Evolutionary conservation across 2,113 vertebrate species (phyloP).

Genomic region (Tetrax tetrax): DNA sequence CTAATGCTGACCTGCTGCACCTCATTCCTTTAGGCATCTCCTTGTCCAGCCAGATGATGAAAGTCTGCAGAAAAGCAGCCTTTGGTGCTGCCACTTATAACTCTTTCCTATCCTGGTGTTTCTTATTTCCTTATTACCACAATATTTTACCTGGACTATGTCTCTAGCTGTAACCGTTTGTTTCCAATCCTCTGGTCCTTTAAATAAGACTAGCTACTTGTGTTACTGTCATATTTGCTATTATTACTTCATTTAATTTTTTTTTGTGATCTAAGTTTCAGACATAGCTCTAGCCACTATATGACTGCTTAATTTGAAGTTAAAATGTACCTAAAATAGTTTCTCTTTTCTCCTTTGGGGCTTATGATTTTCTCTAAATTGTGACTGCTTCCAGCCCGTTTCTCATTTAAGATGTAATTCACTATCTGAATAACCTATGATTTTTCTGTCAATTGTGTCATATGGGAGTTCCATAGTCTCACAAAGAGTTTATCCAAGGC

Average conservation of each 20-base stretch:
- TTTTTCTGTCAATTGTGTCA: not conserved
- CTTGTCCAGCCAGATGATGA: not conserved
- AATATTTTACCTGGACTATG: not conserved
- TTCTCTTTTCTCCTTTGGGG: not conserved
- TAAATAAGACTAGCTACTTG: not conserved
- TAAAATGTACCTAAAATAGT: not conserved
- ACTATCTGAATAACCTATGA: not conserved
- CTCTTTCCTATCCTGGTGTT: not conserved
- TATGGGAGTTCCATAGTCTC: not conserved
- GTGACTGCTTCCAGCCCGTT: not conserved
- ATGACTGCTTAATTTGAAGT: not conserved
- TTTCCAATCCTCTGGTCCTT: not conserved
- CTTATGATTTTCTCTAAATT: not conserved
- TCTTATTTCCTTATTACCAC: not conserved
- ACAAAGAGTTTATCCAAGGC: not conserved
- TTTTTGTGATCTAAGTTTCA: not conserved
- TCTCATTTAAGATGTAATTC: not conserved
- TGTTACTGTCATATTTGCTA: not conserved
- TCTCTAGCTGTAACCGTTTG: not conserved
- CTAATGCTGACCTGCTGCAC: accelerated
- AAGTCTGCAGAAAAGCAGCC: not conserved
- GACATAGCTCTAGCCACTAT: not conserved
- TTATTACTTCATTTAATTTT: not conserved
- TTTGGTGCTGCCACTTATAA: not conserved
- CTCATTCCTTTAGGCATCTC: not conserved